Evolutionary conservation across 2,797 vertebrate species (phyloP), one percentile per base, ranked within the genome.

Genomic region (Erpetoichthys calabaricus): DNA sequence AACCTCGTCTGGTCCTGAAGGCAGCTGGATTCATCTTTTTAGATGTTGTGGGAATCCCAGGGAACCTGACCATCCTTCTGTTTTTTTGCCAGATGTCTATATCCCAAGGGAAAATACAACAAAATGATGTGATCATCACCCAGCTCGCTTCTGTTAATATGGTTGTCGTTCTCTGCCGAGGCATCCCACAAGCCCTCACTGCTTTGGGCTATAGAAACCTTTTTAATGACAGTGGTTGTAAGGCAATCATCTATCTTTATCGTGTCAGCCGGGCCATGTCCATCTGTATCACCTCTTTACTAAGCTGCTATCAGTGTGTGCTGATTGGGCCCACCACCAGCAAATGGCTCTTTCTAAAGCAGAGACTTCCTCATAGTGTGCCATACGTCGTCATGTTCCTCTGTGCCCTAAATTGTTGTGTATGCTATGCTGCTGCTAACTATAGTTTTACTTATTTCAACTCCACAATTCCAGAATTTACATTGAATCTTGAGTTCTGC

Each of bases 261-360:
- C 45, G 63, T 4, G 62, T 62, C 7, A 59, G 63, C 44, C 53
- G 63, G 10, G 63, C 57, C 3, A 64, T 64, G 63, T 59, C 63
- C 5, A 64, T 64, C 10, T 64, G 63, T 62, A 51, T 62, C 52
- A 64, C 63, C 6, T 56, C 57, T 41, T 51, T 64, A 7, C 44
- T 64, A 10, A 64, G 63, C 51, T 64, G 63, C 57, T 56, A 64
- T 51, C 63, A 64, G 45, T 64, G 63, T 7, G 51, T 64, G 4
- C 56, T 64, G 57, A n/a, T 64, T 7, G 63, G 60, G 10, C 63
- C 63, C 8, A 45, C 56, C 3, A 58, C 57, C 57, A 64, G 57
- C 42, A 9, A 4, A 3, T 64, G 63, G 63, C 50, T 62, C 42
- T 51, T 25, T 50, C 25, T 64, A 42, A 64, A 64, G 50, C 60